Percentiles rank a stretch among this genome's conserved stretches.
These are phyloP conservation scores for Pipra filicauda DNA, from an alignment of 2,113 vertebrate species.

Conservation along the genomic window DNA sequence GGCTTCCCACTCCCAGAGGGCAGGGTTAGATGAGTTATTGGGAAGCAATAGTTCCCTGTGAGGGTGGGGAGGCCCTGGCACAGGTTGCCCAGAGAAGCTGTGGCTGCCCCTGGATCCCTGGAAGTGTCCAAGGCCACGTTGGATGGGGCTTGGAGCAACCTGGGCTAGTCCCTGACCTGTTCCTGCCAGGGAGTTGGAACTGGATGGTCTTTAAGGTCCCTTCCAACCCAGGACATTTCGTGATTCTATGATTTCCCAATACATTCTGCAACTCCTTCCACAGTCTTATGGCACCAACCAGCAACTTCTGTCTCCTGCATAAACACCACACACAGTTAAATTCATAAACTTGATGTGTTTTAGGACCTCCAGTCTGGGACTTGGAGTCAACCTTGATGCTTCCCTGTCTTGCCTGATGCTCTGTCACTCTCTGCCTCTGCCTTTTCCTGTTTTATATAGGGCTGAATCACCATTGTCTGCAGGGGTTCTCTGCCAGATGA, in stretches of 20 bases:
- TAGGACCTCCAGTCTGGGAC: background rate
- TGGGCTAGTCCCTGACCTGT: background rate
- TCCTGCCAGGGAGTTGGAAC: background rate
- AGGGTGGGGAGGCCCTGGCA: rapidly evolving
- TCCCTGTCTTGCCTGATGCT: background rate
- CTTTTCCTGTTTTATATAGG: background rate
- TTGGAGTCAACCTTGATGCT: background rate
- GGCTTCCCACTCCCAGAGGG: background rate
- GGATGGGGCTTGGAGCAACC: rapidly evolving
- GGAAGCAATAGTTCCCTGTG: rapidly evolving
- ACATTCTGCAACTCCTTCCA: background rate
- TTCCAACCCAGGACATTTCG: background rate
- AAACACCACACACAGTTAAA: background rate
- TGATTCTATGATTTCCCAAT: background rate
- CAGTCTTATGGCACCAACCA: background rate
- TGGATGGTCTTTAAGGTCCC: rapidly evolving
- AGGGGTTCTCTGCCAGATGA: background rate
- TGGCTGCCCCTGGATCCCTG: background rate
- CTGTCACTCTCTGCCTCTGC: background rate
- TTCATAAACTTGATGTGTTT: background rate
- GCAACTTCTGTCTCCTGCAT: background rate
- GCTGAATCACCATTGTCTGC: background rate
- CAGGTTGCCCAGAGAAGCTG: background rate
- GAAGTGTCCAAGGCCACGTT: background rate
- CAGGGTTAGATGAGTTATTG: too few species aligned